phyloP scores from a whole-genome alignment of 2,888 invertebrate genomes.

The Rhopalosiphum nymphaeae region DNA sequence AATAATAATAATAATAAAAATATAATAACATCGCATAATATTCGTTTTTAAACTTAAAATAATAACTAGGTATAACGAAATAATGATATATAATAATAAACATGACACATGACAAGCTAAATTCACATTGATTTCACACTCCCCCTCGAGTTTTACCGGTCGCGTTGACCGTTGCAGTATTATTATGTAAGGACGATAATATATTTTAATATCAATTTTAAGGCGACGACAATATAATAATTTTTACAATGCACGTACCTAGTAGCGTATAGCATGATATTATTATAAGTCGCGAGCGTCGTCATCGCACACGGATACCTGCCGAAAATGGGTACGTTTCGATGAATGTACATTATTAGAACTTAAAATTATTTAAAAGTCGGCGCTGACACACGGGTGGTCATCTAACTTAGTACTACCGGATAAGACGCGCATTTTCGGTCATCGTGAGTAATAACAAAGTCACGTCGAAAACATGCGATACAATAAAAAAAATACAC shows the following conservation, averaged over 20 bases:
- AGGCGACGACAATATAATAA: neutral
- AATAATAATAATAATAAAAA: constrained; percentile 31
- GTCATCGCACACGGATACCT: neutral
- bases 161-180: neutral
- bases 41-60: constrained; percentile 56
- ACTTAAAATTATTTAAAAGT: neutral
- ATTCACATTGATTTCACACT: neutral
- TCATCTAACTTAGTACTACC: neutral
- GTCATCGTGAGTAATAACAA: neutral
- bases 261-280: neutral
- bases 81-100: constrained; percentile 51
- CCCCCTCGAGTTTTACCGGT: neutral
- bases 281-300: neutral
- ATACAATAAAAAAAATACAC: neutral
- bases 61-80: constrained; percentile 48
- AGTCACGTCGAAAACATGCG: neutral
- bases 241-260: neutral
- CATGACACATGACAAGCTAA: constrained; percentile 21
- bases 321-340: neutral
- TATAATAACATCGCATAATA: constrained; percentile 56
- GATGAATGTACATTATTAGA: neutral
- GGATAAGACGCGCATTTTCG: neutral
- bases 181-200: neutral
- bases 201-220: neutral
- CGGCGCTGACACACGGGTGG: neutral